Evolutionary conservation across 2,113 vertebrate genomes (phyloP).

Genomic region (Engystomops pustulosus): DNA sequence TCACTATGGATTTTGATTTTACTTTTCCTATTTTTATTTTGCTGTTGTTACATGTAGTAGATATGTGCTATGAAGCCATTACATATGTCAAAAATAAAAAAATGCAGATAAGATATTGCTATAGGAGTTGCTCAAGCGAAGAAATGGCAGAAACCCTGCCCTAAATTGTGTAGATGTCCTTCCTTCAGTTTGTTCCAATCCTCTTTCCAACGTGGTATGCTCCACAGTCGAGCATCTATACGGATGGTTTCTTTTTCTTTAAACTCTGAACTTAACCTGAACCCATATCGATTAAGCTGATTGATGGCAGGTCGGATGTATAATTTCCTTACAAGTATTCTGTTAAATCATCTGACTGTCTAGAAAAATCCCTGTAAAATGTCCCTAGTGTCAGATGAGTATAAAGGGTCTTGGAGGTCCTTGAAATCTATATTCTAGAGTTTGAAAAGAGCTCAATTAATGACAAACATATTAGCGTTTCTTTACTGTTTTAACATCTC

Average conservation of each 20-base stretch:
- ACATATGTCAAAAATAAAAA: no score
- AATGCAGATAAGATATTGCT: not conserved
- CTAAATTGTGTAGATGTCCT: not conserved
- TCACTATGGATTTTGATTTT: no score
- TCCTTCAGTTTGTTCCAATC: not conserved
- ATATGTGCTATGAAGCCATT: no score
- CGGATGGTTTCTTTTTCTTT: not conserved
- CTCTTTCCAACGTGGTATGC: not conserved
- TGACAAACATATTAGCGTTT: conserved; percentile 42
- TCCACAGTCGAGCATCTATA: not conserved
- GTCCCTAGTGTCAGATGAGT: conserved; percentile 38
- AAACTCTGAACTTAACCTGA: conserved; percentile 44
- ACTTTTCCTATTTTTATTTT: not conserved
- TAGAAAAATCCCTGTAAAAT: conserved; percentile 37
- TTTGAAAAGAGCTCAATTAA: conserved; percentile 23
- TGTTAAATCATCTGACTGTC: conserved; percentile 44
- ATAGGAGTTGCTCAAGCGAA: not conserved
- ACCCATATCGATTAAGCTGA: conserved; percentile 52
- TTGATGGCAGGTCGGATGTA: conserved; percentile 23
- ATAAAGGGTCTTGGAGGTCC: conserved; percentile 27
- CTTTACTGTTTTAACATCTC: not conserved
- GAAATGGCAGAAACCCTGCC: not conserved
- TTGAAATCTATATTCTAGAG: conserved; percentile 43
- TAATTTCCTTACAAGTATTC: conserved; percentile 51
- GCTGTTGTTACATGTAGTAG: not conserved